Percentiles rank a stretch among this genome's conserved stretches.
Evolutionary conservation across 2,888 invertebrate genomes (phyloP).

Genomic region (Calliphora vomitoria): DNA sequence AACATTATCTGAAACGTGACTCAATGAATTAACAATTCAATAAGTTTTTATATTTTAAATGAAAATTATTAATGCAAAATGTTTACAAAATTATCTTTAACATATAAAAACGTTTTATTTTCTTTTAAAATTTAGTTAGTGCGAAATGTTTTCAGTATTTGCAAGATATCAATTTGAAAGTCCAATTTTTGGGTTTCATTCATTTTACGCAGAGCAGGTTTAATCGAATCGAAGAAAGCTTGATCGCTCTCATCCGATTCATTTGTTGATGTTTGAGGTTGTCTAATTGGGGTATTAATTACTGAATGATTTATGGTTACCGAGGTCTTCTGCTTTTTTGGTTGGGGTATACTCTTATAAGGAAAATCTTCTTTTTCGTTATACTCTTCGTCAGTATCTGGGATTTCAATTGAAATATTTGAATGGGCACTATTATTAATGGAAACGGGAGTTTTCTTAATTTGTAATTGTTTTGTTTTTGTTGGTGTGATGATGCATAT

Average conservation of each 20-base stretch:
- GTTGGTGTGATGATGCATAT: neutral
- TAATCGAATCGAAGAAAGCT: constrained; percentile 79
- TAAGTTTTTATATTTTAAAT: too few relatives aligned
- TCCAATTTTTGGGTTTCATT: constrained; percentile 77
- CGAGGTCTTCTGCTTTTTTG: neutral
- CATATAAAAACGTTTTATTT: too few relatives aligned
- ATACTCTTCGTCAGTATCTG: neutral
- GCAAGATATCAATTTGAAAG: constrained; percentile 79
- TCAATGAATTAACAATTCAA: too few relatives aligned
- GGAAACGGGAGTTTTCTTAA: neutral
- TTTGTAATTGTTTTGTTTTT: neutral
- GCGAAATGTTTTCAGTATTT: constrained; percentile 71
- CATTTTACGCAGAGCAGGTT: constrained; percentile 78
- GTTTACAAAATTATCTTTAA: too few relatives aligned
- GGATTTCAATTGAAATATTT: neutral
- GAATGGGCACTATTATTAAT: neutral
- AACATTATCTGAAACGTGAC: too few relatives aligned
- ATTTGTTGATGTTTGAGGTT: neutral
- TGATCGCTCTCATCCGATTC: constrained; percentile 76
- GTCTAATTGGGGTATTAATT: neutral
- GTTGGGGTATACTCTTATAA: neutral
- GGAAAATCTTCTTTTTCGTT: neutral
- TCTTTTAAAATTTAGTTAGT: neutral
- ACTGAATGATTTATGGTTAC: neutral
- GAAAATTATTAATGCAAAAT: neutral